Evolutionary conservation across 1,140 invertebrate species (phyloP).

Genomic region (Drosophila lacertosa): DNA sequence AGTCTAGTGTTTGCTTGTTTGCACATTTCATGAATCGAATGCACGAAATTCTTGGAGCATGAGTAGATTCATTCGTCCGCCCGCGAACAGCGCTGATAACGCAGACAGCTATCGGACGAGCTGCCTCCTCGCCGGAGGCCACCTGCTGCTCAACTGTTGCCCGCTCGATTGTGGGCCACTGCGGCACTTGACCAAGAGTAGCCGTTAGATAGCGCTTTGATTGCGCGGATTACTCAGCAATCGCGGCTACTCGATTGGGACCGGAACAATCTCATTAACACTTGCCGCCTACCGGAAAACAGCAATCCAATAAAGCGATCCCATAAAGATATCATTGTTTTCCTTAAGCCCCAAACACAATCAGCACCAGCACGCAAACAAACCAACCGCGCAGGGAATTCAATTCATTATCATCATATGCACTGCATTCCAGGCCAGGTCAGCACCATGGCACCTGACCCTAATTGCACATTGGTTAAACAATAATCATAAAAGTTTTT

Average conservation of each 20-base stretch:
- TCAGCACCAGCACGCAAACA: background rate
- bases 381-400: no score
- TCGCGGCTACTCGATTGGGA: conserved; percentile 8
- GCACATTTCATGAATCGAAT: conserved; percentile 2
- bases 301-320: conserved; percentile 6
- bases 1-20: background rate
- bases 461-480: no score
- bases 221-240: conserved; percentile 11
- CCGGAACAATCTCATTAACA: conserved; percentile 19
- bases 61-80: conserved; percentile 16
- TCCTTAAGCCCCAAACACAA: background rate
- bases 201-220: background rate
- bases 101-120: conserved; percentile 19
- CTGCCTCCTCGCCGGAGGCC: conserved; percentile 6
- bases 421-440: no score
- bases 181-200: conserved; percentile 2
- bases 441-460: no score
- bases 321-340: conserved; percentile 1
- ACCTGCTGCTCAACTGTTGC: background rate
- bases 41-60: conserved; percentile 27
- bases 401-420: no score
- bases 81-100: conserved; percentile 38
- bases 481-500: no score
- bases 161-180: background rate
- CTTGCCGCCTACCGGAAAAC: conserved; percentile 28